phyloP scores from a whole-genome alignment of 1,140 invertebrate species.

The Coptotermes formosanus region DNA sequence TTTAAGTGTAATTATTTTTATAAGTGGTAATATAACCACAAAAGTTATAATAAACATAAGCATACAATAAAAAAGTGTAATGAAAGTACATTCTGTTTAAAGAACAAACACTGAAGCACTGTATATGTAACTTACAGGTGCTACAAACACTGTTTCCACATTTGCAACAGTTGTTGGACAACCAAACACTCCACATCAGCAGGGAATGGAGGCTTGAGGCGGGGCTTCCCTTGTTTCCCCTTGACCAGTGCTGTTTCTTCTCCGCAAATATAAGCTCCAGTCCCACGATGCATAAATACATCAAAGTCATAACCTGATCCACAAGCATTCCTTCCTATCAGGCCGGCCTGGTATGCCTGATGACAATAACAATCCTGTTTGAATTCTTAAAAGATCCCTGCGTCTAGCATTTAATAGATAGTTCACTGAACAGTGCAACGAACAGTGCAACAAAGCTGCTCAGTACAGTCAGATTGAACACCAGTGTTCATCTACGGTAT shows the following conservation, averaged over 20 bases:
- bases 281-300: conserved; percentile 95
- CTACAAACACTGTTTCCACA: conserved; percentile 98
- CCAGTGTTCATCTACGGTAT: too few relatives aligned
- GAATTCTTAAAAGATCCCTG: too few relatives aligned
- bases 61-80: neutral
- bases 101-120: neutral
- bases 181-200: conserved; percentile 96
- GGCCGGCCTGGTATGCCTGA: conserved; percentile 90
- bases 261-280: conserved; percentile 99
- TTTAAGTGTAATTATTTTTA: neutral
- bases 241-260: conserved; percentile 99
- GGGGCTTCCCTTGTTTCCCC: conserved; percentile 97
- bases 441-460: too few relatives aligned
- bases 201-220: conserved; percentile 98
- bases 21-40: neutral
- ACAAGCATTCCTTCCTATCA: conserved; percentile 97
- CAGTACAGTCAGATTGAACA: too few relatives aligned
- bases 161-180: conserved; percentile 98
- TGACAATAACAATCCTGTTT: conserved; percentile 28
- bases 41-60: neutral
- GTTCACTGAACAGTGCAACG: too few relatives aligned
- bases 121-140: conserved; percentile 66
- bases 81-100: neutral
- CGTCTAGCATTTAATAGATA: too few relatives aligned
- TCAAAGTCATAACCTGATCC: conserved; percentile 98